phyloP scores from a whole-genome alignment of 2,888 invertebrate genomes.

The Thecocarcelia acutangulata region DNA sequence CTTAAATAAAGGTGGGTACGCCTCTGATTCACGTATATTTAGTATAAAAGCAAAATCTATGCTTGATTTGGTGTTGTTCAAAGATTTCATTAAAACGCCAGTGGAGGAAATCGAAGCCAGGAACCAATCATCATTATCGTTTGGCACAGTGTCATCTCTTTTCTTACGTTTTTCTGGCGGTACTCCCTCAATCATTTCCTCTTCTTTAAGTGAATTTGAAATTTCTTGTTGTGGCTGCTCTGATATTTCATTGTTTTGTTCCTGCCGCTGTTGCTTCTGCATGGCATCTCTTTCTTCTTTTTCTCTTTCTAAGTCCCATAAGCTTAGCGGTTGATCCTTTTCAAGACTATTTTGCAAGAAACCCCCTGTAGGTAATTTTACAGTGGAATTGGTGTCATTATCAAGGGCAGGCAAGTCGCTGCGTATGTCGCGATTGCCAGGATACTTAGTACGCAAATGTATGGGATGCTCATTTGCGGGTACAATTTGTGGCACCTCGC shows the following conservation, averaged over 20 bases:
- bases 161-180: conserved; percentile 24
- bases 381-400: conserved; percentile 68
- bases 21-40: conserved; percentile 87
- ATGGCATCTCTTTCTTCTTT: conserved; percentile 82
- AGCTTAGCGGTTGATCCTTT: conserved; percentile 76
- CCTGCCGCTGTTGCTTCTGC: conserved; percentile 74
- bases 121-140: conserved; percentile 74
- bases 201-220: conserved; percentile 19
- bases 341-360: conserved; percentile 71
- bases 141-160: conserved; percentile 27
- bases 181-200: conserved; percentile 22
- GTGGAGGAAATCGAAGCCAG: conserved; percentile 79
- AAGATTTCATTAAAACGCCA: conserved; percentile 81
- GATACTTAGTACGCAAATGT: conserved; percentile 79
- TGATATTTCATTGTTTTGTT: conserved; percentile 66
- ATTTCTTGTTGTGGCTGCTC: neutral
- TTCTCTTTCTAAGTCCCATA: conserved; percentile 84
- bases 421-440: conserved; percentile 80
- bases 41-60: conserved; percentile 88
- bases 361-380: conserved; percentile 68
- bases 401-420: conserved; percentile 75
- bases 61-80: conserved; percentile 79
- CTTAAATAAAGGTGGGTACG: conserved; percentile 83
- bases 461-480: conserved; percentile 78
- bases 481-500: conserved; percentile 73